A percentile compares a stretch with the other conserved stretches of the same genome.
Evolutionary conservation across 2,888 invertebrate species (phyloP).

Genomic region (Heteromurus nitidus): DNA sequence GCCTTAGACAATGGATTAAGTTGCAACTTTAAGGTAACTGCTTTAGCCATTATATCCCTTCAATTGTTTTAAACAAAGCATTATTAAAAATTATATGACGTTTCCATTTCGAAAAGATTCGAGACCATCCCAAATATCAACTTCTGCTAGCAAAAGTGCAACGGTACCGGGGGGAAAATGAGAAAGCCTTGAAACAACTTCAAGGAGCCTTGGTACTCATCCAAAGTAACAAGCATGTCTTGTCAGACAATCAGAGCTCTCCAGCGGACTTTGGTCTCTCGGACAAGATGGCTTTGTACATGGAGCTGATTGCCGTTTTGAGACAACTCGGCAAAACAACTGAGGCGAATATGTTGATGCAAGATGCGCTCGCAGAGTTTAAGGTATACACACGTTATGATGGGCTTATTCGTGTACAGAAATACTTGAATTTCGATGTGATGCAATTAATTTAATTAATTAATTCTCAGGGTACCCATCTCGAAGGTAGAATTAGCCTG

Average conservation of each 20-base stretch:
- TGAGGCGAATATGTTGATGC: conserved; percentile 88
- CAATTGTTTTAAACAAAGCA: too few relatives aligned
- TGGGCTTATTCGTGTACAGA: too few relatives aligned
- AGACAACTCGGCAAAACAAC: conserved; percentile 82
- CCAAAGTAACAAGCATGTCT: conserved; percentile 74
- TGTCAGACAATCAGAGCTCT: conserved; percentile 37
- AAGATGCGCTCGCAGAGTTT: conserved; percentile 79
- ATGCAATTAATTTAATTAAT: too few relatives aligned
- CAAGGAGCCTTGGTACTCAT: conserved; percentile 83
- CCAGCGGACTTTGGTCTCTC: conserved; percentile 79
- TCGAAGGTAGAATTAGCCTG: conserved; percentile 89
- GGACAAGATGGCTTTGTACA: conserved; percentile 84
- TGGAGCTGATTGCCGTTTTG: conserved; percentile 89
- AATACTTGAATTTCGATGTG: too few relatives aligned
- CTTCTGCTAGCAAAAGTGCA: conserved; percentile 89
- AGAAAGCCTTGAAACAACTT: conserved; percentile 85
- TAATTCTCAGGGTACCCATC: conserved; percentile 87
- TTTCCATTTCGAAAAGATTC: conserved; percentile 77
- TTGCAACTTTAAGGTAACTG: conserved; percentile 87
- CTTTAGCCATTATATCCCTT: too few relatives aligned
- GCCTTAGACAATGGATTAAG: conserved; percentile 92
- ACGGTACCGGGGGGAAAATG: conserved; percentile 83
- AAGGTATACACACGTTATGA: too few relatives aligned
- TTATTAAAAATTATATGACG: not conserved
- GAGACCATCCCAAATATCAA: conserved; percentile 94